phyloP scores from a whole-genome alignment of 2,113 vertebrate genomes.

The Sisor rabdophorus region DNA sequence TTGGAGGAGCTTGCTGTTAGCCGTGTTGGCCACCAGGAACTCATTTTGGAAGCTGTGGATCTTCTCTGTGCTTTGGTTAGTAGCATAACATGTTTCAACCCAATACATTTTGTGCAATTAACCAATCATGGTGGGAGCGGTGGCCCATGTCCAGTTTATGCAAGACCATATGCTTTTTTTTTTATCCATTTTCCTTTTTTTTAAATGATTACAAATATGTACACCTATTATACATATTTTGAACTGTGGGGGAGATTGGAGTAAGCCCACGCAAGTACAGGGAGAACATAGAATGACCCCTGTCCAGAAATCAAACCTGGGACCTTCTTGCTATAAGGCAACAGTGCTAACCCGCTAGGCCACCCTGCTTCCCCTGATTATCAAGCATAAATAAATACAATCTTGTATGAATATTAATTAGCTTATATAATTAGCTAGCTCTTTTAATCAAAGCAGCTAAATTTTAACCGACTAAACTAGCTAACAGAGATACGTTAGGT shows the following conservation, averaged over 20 bases:
- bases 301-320: too few relatives aligned
- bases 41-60: slow-evolving; percentile 90
- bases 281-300: too few relatives aligned
- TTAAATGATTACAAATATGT: too few relatives aligned
- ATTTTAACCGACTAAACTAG: not conserved
- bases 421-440: not conserved
- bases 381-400: not conserved
- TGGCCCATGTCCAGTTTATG: not conserved
- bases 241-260: too few relatives aligned
- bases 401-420: not conserved
- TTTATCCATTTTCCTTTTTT: too few relatives aligned
- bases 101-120: not conserved
- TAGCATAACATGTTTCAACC: not conserved
- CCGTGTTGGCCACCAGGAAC: slow-evolving; percentile 90
- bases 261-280: too few relatives aligned
- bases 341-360: too few relatives aligned
- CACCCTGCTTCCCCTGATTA: too few relatives aligned
- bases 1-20: slow-evolving; percentile 82
- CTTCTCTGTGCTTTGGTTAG: slow-evolving; percentile 83
- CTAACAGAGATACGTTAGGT: not conserved
- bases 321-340: too few relatives aligned
- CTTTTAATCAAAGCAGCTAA: not conserved
- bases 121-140: not conserved
- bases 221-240: too few relatives aligned
- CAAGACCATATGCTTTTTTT: not conserved